Base-by-base conservation (phyloP, 2,888 invertebrate genomes). In the Leptopilina syphax region DNA sequence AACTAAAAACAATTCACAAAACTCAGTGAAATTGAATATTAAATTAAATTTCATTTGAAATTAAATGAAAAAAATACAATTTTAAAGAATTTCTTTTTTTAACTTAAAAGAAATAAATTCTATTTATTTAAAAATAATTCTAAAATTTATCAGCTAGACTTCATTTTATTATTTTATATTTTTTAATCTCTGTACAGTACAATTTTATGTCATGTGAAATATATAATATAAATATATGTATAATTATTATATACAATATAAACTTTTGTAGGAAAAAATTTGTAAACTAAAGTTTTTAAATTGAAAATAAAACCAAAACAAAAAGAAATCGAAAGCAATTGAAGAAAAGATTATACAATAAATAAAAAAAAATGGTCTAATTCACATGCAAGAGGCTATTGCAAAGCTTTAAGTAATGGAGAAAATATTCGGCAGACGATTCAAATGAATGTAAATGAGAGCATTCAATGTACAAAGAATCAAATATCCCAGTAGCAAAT, bases 401-500 rank as follows among this genome's bases (percentile, higher is more conserved):
- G 12, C 24, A 9, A 73, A 73, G 41, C 84, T 84, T 78, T 83
- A 83, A 79, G 84, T 77, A 73, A 85, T 77, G 27, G 85, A 81
- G 83, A 82, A 86, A 77, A 84, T 80, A 70, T 81, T 77, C 73
- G 84, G 85, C 67, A 84, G 84, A 83, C 87, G 86, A 81, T 86
- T 85, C 81, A 92, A 85, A 86, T 92, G 92, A 87, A 91, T 83
- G 82, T 90, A 89, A 90, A 92, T 89, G 81, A 92, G 84, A 81
- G 90, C 85, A 82, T 92, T 90, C 82, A 92, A 89, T 84, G 91
- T 90, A 88, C 88, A 91, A 82, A 92, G 89, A 82, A 92, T 89
- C 86, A 92, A 84, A 85, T 89, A 92, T 90, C 92, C 92, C 88
- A 92, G 89, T 81, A 92, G 82, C 88, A 92, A 89, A 87, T 92